Conservation (phyloP, 2,888 invertebrate genomes). For the Drosophila mulleri region DNA sequence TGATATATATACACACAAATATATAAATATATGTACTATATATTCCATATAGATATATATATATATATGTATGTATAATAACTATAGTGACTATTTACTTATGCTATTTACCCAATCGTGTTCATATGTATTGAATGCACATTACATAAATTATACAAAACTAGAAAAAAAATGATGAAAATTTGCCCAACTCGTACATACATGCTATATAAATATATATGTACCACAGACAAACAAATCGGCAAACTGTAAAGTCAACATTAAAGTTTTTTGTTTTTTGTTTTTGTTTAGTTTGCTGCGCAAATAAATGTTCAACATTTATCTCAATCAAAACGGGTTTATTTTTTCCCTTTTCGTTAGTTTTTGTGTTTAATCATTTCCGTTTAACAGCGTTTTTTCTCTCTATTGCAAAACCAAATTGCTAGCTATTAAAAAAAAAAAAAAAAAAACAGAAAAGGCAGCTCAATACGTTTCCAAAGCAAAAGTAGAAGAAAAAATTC, state of each 20-base stretch:
- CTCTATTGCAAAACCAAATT: constrained; percentile 22
- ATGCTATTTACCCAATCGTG: constrained; percentile 69
- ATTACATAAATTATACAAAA: constrained; percentile 37
- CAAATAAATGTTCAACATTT: constrained; percentile 56
- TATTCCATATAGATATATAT: constrained; percentile 16
- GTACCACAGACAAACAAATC: constrained; percentile 32
- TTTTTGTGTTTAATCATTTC: constrained; percentile 29
- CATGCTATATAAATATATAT: constrained; percentile 1
- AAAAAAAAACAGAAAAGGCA: neutral
- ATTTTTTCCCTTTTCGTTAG: constrained; percentile 11
- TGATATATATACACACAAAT: constrained; percentile 10
- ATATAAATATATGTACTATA: constrained; percentile 26
- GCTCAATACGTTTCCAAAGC: neutral
- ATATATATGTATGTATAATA: constrained; percentile 51
- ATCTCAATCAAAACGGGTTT: constrained; percentile 41
- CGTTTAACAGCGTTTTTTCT: constrained; percentile 20
- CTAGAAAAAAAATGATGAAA: constrained; percentile 3
- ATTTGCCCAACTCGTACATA: constrained; percentile 14
- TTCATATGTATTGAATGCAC: constrained; percentile 68
- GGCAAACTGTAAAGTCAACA: constrained; percentile 46
- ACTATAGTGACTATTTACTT: constrained; percentile 74
- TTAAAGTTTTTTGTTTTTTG: constrained; percentile 36
- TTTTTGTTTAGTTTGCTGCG: constrained; percentile 55
- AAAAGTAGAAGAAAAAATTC: neutral
- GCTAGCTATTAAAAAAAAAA: constrained; percentile 10